Evolutionary conservation across 2,797 vertebrate species (phyloP), one percentile per base, ranked within the genome.

Genomic region (Lerista edwardsae): DNA sequence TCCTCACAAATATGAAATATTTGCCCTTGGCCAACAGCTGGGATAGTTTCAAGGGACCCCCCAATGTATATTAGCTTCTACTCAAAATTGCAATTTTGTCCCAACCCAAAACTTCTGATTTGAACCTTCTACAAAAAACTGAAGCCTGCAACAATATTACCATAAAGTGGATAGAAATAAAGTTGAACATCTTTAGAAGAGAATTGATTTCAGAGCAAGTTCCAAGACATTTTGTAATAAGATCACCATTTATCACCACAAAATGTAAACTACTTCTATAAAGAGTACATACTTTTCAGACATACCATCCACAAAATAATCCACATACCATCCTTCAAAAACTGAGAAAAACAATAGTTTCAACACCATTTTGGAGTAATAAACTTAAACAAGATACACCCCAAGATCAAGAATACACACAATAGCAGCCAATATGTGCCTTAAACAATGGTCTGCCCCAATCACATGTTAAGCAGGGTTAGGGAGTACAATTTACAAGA

Each of bases 1-100:
- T 96, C 92, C 94, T 94, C 93, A 95, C 94, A 97, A 97, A 96
- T 96, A 96, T 94, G 94, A 96, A 96, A 95, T 97, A 97, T 96
- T 96, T 97, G 95, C 95, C 95, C 92, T 96, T 51, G 36, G 94
- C 85, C 95, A 96, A 95, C 95, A 96, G 94, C 94, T 96, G 95
- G 89, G 92, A 89, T 31, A 23, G 90, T 93, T 96, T 95, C 94
- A 96, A 96, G 93, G 94, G 91, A 93, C 91, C 91, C n/a, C n/a
- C 86, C 93, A 91, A 86, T 93, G 15, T 95, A 93, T 93, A 94
- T 94, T 91, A 89, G 90, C 86, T 91, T 93, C 90, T 91, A 91
- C 93, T 95, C 93, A 95, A 95, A 94, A 95, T 90, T 94, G 92
- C 90, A 93, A 94, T 88, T 59, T 93, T 62, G 57, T 91, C 87